Evolutionary conservation across 2,797 vertebrate genomes (phyloP).

Genomic region (Luscinia megarhynchos): DNA sequence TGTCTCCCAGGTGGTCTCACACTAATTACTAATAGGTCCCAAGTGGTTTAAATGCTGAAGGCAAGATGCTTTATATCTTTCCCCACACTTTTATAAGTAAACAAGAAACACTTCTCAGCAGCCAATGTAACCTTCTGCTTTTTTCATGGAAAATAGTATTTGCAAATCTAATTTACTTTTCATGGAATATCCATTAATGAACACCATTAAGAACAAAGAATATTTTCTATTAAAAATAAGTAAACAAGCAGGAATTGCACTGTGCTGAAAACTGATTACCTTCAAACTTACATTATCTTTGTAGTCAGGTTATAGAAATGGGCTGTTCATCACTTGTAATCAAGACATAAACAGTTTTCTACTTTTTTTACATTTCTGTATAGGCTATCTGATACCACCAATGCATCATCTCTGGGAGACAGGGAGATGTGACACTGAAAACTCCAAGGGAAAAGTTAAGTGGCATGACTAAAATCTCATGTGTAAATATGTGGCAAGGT

Average conservation of each 20-base stretch:
- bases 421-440: background rate
- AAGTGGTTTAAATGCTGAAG: background rate
- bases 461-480: slow-evolving; percentile 6
- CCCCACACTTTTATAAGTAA: background rate
- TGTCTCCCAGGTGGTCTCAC: background rate
- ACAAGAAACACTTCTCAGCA: background rate
- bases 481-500: background rate
- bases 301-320: background rate
- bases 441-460: background rate
- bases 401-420: background rate
- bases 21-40: background rate
- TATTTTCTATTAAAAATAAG: background rate
- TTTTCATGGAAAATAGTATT: background rate
- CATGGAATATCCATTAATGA: background rate
- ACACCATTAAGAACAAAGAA: background rate
- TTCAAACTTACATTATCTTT: background rate
- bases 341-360: background rate
- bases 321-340: background rate
- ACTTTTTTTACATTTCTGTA: background rate
- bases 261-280: background rate
- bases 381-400: background rate
- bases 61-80: background rate
- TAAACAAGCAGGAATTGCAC: background rate
- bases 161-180: background rate
- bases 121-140: background rate